Evolutionary conservation across 1,140 invertebrate genomes (phyloP), one percentile per base, ranked within the genome.

Genomic region (Onthophagus taurus): DNA sequence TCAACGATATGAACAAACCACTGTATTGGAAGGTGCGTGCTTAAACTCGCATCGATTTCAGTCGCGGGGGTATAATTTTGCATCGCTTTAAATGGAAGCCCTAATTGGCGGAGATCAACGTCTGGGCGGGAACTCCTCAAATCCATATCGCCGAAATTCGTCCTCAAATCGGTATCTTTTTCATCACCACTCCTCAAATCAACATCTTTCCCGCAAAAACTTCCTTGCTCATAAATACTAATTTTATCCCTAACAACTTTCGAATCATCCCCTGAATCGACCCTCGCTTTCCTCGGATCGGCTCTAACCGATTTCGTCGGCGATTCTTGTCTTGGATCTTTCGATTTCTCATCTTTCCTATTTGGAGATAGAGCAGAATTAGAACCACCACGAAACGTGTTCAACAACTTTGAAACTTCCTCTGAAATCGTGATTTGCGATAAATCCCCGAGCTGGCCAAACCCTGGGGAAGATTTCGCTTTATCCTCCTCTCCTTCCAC

Each of bases 1-100:
- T 78, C 76, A 14, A 86, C 76, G 3, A 75, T 60, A 23, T 72
- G 41, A 17, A 72, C 69, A 58, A 78, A 80, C 66, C 82, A 89
- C 1, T 63, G 50, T 20, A 87, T 77, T 1, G 80, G 81, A 0
- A 77, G 75, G 66, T 89, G 85, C 35, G 80, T 81, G 19, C 75
- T 77, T 20, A 85, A 72, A 8, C 83, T 85, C 4, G 82, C 86
- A 57, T 89, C 81, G 42, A 91, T 89, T 68, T 90, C 86, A 1
- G 77, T 85, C 20, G 86, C 85, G 2, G 86, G 83, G 12, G 81
- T 72, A 51, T 86, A 86, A 45, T 85, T 77, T 11, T 80, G 79
- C 53, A 67, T 63, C 1, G 82, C 77, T 60, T 87, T 83, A 50
- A 89, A 86, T 1, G 83, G 83, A 39, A 85, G 56, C 19, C 72